Base-by-base conservation (phyloP, 2,797 vertebrate species). In the Helostoma temminkii region DNA sequence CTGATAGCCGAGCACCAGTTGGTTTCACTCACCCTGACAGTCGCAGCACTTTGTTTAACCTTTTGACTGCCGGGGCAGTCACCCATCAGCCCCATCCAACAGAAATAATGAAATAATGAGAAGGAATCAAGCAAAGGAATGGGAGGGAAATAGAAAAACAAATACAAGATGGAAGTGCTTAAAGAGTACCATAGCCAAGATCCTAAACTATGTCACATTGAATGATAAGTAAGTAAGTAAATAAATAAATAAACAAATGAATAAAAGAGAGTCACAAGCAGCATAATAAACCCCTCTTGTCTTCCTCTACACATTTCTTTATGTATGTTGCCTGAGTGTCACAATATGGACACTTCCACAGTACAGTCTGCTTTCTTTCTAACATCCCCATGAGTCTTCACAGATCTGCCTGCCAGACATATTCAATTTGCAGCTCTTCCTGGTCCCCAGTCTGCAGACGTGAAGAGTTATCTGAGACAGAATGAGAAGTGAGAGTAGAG, bases 21-120 rank as follows among this genome's bases (percentile, higher is more conserved):
- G 96, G 95, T 95, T 98, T 97, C 94, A 95, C 95, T 98, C 96
- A 96, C 93, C 92, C 94, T 96, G 96, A 96, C 95, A 96, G 92
- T 94, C 93, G 88, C 95, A 90, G 94, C 93, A 94, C 94, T 96
- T 96, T 96, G 94, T 96, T 97, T 97, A 96, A 97, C 95, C 96
- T 97, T 95, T 96, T 93, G 93, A 95, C 94, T 93, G 92, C 86
- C 79, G 86, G 91, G 87, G 92, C 93, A 83, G 56, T 75, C 73
- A 76, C 73, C 76, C 81, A 65, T 64, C 56, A 93, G 91, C 93
- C 93, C 86, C 85, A 80, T 36, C 88, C 87, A 94, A 91, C 87
- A 64, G 86, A 83, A 94, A 42, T 42, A 42, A 42, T 42, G 92
- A 93, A 95, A 95, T 94, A 95, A 95, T 95, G 94, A 94, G 86